A percentile compares a stretch with the other conserved stretches of the same genome.
Evolutionary conservation across 2,797 vertebrate species (phyloP).

Genomic region (Pitangus sulphuratus): DNA sequence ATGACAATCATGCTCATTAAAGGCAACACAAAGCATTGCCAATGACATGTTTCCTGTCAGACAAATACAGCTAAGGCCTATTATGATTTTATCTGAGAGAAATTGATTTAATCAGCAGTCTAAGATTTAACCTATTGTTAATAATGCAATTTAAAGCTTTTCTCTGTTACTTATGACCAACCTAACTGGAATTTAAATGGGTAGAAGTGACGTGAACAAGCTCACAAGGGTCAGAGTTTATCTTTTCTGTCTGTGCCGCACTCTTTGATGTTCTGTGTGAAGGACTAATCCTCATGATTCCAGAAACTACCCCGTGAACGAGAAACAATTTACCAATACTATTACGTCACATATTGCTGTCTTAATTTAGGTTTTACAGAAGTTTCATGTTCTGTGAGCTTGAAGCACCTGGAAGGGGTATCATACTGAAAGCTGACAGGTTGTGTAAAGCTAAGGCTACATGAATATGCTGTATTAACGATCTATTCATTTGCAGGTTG

Average conservation of each 20-base stretch:
- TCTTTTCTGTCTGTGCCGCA: slow-evolving; percentile 3
- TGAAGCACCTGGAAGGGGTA: neutral
- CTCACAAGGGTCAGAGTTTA: slow-evolving; percentile 49
- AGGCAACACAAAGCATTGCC: slow-evolving; percentile 58
- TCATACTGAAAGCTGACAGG: neutral
- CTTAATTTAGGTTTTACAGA: slow-evolving; percentile 7
- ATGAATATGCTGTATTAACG: neutral
- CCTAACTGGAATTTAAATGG: slow-evolving; percentile 33
- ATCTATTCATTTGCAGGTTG: neutral
- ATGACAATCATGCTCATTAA: slow-evolving; percentile 73
- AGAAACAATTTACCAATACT: slow-evolving; percentile 28
- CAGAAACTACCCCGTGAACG: slow-evolving; percentile 25
- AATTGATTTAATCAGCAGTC: slow-evolving; percentile 64
- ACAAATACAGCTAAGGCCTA: slow-evolving; percentile 43
- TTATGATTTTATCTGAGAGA: slow-evolving; percentile 60
- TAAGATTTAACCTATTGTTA: slow-evolving; percentile 54
- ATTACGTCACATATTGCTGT: neutral
- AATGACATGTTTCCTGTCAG: slow-evolving; percentile 61
- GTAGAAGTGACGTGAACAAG: slow-evolving; percentile 29
- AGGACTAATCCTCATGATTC: neutral
- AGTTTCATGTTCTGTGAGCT: neutral
- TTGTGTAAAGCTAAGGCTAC: neutral
- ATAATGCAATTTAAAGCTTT: slow-evolving; percentile 65
- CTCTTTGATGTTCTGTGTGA: slow-evolving; percentile 13
- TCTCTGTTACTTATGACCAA: slow-evolving; percentile 28